phyloP scores from a whole-genome alignment of 1,140 invertebrate species.

The Polypedilum pembai region DNA sequence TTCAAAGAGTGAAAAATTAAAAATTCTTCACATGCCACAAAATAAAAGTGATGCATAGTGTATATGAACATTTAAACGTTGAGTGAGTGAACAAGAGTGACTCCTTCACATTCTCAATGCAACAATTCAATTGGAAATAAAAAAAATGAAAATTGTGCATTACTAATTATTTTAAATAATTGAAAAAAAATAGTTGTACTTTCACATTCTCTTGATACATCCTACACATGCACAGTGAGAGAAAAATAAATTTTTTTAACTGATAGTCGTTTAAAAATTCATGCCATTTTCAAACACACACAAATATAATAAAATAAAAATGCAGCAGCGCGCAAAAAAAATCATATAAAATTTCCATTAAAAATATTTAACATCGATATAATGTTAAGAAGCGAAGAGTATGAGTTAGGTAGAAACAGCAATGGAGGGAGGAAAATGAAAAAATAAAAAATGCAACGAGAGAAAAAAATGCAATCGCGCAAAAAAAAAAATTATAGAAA shows the following conservation, averaged over 20 bases:
- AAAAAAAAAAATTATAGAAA: constrained; percentile 27
- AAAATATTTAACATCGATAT: constrained; percentile 28
- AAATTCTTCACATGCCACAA: too few relatives aligned
- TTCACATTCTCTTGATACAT: background rate
- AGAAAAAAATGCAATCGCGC: constrained; percentile 15
- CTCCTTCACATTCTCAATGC: background rate
- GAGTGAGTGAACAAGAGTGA: too few relatives aligned
- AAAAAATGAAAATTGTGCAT: constrained; percentile 13
- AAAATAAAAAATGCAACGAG: constrained; percentile 1
- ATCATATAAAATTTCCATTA: constrained; percentile 26
- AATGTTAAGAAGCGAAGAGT: background rate
- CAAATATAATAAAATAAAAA: background rate
- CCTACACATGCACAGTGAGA: background rate
- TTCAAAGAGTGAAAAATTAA: too few relatives aligned
- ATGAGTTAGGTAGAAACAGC: background rate
- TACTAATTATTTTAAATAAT: constrained; percentile 20
- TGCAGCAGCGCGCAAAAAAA: background rate
- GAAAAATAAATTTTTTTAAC: background rate
- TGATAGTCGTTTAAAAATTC: constrained; percentile 8
- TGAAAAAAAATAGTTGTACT: background rate
- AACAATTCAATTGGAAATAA: background rate
- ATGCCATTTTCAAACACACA: constrained; percentile 18
- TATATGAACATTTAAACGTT: too few relatives aligned
- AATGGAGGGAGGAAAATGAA: background rate
- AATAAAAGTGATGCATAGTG: too few relatives aligned